Conservation (phyloP, 2,797 vertebrate genomes). For the Moxostoma hubbsi region DNA sequence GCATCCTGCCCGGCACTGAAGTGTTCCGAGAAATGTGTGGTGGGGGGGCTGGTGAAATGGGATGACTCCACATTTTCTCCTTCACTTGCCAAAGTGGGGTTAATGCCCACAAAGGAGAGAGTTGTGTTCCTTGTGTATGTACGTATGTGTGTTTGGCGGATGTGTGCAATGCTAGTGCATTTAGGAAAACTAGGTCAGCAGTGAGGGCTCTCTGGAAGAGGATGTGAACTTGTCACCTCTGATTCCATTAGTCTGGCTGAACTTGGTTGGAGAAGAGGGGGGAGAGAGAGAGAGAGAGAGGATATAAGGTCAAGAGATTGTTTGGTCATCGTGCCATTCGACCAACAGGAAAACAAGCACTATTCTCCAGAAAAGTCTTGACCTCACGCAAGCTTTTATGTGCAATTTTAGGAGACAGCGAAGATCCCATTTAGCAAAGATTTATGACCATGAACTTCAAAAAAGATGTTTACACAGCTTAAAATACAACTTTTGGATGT, state of each 20-base stretch:
- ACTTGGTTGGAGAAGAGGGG: conserved; percentile 52
- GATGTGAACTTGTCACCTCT: conserved; percentile 88
- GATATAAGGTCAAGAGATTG: conserved; percentile 42
- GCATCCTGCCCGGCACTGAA: conserved; percentile 59
- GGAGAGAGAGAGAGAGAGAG: conserved; percentile 33
- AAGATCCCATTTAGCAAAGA: conserved; percentile 20
- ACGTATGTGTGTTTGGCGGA: neutral
- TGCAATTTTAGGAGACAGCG: neutral
- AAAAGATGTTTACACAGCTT: neutral
- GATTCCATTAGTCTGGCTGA: conserved; percentile 78
- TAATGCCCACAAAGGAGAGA: conserved; percentile 51
- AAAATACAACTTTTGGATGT: no score
- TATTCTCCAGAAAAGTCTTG: conserved; percentile 7
- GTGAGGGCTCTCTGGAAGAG: conserved; percentile 80
- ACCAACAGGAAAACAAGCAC: conserved; percentile 22
- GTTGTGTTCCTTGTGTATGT: conserved; percentile 30
- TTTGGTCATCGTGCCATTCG: conserved; percentile 27
- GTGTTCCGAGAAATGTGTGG: conserved; percentile 56
- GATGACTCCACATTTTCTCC: conserved; percentile 61
- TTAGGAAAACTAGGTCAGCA: conserved; percentile 83
- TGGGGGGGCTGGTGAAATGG: conserved; percentile 47
- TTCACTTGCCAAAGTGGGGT: conserved; percentile 60
- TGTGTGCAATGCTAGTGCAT: conserved; percentile 36
- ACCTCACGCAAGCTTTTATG: conserved; percentile 29
- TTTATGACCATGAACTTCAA: conserved; percentile 8